phyloP scores from a whole-genome alignment of 2,797 vertebrate species.

The Syngnathus rostellatus region DNA sequence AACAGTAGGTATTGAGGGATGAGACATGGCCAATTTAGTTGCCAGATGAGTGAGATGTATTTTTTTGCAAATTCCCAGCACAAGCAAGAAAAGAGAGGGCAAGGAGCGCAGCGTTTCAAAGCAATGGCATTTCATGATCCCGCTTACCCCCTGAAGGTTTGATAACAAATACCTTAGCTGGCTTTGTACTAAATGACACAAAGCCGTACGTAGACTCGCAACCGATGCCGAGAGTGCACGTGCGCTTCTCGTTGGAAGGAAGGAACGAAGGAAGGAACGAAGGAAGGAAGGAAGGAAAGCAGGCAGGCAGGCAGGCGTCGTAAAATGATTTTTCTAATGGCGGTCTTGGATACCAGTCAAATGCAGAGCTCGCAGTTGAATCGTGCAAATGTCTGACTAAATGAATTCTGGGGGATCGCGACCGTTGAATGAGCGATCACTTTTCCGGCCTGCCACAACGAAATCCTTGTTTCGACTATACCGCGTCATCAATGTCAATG shows the following conservation, averaged over 20 bases:
- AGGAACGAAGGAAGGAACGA: no score
- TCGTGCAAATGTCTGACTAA: neutral
- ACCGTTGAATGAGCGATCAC: no score
- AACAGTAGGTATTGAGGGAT: conserved; percentile 63
- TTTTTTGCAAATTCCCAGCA: conserved; percentile 11
- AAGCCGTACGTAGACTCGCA: conserved; percentile 50
- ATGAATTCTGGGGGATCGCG: no score
- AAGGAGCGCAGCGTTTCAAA: conserved; percentile 36
- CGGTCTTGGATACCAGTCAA: neutral
- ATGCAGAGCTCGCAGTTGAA: neutral
- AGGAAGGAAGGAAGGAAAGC: no score
- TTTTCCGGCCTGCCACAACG: no score
- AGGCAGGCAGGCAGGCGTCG: no score
- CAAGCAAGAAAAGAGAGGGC: conserved; percentile 11
- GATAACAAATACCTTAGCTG: conserved; percentile 44
- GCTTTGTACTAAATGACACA: conserved; percentile 53
- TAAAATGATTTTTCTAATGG: no score
- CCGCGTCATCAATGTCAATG: neutral
- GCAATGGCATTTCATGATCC: conserved; percentile 55
- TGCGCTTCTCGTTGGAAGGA: conserved; percentile 60
- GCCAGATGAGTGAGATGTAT: conserved; percentile 38
- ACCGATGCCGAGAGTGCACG: conserved; percentile 33
- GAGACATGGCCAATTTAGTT: conserved; percentile 63
- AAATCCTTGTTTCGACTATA: neutral
- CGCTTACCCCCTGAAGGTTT: conserved; percentile 44